phyloP scores from a whole-genome alignment of 2,797 vertebrate species.

The Amblyraja radiata region DNA sequence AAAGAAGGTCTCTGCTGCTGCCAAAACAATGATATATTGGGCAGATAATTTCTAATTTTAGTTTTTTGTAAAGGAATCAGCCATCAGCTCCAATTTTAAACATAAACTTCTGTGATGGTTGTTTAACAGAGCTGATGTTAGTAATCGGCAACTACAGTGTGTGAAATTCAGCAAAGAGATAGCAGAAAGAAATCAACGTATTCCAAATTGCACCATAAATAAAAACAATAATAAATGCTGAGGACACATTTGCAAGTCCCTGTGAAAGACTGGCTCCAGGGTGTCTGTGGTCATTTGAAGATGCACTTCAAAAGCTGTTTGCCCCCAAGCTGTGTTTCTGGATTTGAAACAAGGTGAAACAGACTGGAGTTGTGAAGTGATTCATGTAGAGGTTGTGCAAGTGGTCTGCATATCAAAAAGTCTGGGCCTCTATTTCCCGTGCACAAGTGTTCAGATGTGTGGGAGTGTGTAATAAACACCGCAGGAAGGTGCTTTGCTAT shows the following conservation, averaged over 20 bases:
- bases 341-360: neutral
- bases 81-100: neutral
- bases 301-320: conserved; percentile 32
- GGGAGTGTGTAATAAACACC: neutral
- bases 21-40: neutral
- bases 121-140: neutral
- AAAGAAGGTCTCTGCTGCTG: neutral
- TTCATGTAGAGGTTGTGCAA: neutral
- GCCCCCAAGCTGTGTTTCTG: no score
- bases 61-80: neutral
- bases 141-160: neutral
- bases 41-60: neutral
- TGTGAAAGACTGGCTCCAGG: neutral
- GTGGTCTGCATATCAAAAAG: conserved; percentile 30
- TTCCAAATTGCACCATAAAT: conserved; percentile 30
- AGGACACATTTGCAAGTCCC: neutral
- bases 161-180: conserved; percentile 6
- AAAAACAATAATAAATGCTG: conserved; percentile 4
- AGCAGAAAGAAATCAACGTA: neutral
- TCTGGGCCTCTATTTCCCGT: neutral
- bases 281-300: neutral
- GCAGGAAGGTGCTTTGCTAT: neutral
- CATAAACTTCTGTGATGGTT: neutral
- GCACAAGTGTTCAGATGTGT: neutral
- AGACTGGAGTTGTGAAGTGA: conserved; percentile 5